These are phyloP conservation scores for Hemibagrus wyckioides DNA, from an alignment of 2,113 vertebrate genomes.

Conservation along the genomic window DNA sequence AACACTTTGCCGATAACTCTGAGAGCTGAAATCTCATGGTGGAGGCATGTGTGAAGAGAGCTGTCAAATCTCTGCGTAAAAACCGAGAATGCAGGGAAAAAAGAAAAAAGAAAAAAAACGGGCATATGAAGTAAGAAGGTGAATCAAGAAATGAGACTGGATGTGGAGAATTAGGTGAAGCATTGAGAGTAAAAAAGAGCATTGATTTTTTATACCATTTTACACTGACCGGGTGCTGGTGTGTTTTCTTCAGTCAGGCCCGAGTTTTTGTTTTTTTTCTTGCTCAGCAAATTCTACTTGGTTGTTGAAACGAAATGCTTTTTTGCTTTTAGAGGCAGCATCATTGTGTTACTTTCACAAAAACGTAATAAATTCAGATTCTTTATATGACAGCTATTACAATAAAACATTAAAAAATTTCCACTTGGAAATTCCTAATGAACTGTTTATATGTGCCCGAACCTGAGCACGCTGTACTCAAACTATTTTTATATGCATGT, in stretches of 20 bases:
- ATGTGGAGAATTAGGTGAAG: neutral
- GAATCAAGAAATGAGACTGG: neutral
- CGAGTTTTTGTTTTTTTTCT: neutral
- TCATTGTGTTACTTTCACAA: neutral
- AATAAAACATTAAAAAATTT: neutral
- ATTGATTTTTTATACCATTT: neutral
- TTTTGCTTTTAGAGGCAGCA: neutral
- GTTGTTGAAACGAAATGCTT: neutral
- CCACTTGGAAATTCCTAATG: no score
- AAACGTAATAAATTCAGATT: neutral
- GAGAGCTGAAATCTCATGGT: constrained; percentile 3
- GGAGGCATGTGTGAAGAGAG: constrained; percentile 13
- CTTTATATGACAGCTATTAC: neutral
- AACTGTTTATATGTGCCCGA: neutral
- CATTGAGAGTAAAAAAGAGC: neutral
- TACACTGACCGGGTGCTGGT: neutral
- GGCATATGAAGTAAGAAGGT: neutral
- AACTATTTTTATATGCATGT: neutral
- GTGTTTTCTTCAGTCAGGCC: neutral
- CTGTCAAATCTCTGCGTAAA: neutral
- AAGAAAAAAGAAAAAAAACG: no score
- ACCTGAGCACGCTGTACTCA: neutral
- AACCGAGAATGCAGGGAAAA: neutral
- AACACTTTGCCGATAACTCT: constrained; percentile 24
- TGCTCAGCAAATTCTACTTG: neutral